Base-by-base conservation (phyloP, 2,888 invertebrate species). In the Sphecodes monilicornis region DNA sequence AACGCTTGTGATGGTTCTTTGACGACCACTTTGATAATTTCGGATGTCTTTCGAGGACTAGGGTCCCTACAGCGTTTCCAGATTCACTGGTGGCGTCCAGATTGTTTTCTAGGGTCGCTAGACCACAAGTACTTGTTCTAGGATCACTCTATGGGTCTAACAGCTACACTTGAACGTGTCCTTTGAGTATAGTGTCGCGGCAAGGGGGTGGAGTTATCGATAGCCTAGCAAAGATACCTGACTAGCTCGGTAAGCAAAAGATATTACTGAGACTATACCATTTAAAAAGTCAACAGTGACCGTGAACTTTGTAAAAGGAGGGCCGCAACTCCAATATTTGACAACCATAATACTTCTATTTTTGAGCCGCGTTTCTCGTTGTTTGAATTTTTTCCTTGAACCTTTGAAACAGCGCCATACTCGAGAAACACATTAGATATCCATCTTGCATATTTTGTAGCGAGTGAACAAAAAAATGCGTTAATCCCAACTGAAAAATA, bases 341-440 rank as follows among this genome's bases (percentile, higher is more conserved):
- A 36, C 66, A 66, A 66, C 66, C 66, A 66, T 66, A 66, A 66
- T 66, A 66, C 66, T 66, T 66, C 66, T 36, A 66, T 66, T 66
- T 36, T 66, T 10, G 36, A 32, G 22, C 10, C 66, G 66, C 66
- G 22, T 66, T 36, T 66, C 66, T 10, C 66, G 36, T 22, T 66
- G 60, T 66, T 66, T 66, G 22, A 66, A 3, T 18, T 36, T 66
- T 36, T 66, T 66, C 36, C 36, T 36, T 1, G 66, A 36, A 36
- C 32, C 60, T 66, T 36, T 36, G 36, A 32, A 66, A 66, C 66
- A 66, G 22, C 22, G 29, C 18, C 2, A 2, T 36, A 66, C 36
- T 11, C 3, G 36, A 36, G 36, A 66, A 36, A 18, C 36, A 36
- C 66, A 36, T 64, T 64, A 36, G 36, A 66, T 66, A 22, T 22